Evolutionary conservation across 2,113 vertebrate genomes (phyloP), one percentile per base, ranked within the genome.

Genomic region (Diphyllodes magnificus): DNA sequence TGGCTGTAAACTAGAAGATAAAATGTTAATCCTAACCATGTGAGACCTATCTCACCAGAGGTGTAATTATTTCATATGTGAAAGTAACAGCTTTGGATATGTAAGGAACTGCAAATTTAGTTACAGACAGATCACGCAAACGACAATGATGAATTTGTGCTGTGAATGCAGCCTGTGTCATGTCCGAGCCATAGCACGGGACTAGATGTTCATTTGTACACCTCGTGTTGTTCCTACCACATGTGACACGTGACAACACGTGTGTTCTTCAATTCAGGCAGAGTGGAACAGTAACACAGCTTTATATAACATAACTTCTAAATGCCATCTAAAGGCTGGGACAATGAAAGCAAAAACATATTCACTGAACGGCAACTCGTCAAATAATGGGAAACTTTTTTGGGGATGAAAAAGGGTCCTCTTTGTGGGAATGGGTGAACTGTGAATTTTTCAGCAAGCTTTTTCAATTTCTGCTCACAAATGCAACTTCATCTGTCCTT

Each of bases 31-130:
- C 76, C 75, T 65, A 91, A 79, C 37, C 72, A 69, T 2, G 7
- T 77, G 73, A 66, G 76, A 92, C 61, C n/a, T 65, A 39, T 20
- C 68, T 95, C 45, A 90, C 59, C 63, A 88, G 94, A 87, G 27
- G 22, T 90, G 37, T 79, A 83, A 78, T 92, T 95, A 89, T 88
- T 95, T 72, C 63, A 71, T 86, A 37, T 42, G 27, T 77, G 66
- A 73, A 93, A 21, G 5, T 84, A 57, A 84, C 3, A 17, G 63
- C 60, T 86, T 59, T 91, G 78, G 63, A 56, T 91, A 23, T 50
- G 51, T 68, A 61, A 66, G 27, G 42, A 80, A 83, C 22, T 60
- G 10, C 2, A 6, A 45, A 53, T 76, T 76, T 78, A 71, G 64
- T 45, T 69, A 54, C 12, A 89, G 69, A 15, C 13, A 44, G 31